Evolutionary conservation across 2,797 vertebrate species (phyloP), one percentile per base, ranked within the genome.

Genomic region (Hirundo rustica): DNA sequence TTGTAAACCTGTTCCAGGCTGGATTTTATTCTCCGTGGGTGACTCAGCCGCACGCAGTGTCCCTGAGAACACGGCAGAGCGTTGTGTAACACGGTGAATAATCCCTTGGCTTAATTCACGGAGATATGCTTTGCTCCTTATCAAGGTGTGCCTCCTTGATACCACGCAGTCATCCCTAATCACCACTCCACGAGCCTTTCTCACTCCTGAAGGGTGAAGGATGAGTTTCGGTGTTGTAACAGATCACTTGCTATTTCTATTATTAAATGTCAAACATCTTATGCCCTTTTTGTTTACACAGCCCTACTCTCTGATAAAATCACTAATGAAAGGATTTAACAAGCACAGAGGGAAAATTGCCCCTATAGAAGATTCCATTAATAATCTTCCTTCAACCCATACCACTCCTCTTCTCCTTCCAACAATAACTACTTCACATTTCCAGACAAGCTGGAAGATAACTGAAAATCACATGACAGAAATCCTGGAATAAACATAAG

Each of bases 1-100:
- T 89, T 82, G 90, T 93, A 77, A 95, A 93, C 90, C 83, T 94
- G 92, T 85, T 64, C 55, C 85, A 88, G 68, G 13, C 77, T 53
- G 86, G 44, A 8, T 94, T 92, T 79, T 74, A 32, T 57, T 89
- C 80, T 61, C 4, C 0, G 0, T 9, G 84, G 45, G 73, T 88
- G 92, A 95, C 71, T 79, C 70, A n/a, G 11, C 32, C 3, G 45
- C 2, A 3, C 2, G 1, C 14, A 27, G 54, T 2, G 78, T 72
- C 75, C 57, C 81, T 75, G 86, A 83, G 91, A 82, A 72, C 72
- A 22, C 88, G 61, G 80, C 42, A 5, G 11, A 0, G 17, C 2
- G 48, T 92, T 93, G 80, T 91, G 88, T 89, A 95, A 94, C 5
- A 26, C 16, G 7, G 40, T 61, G 74, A 94, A 90, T 58, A 85